Evolutionary conservation across 2,113 vertebrate species (phyloP).

Genomic region (Hylia prasina): DNA sequence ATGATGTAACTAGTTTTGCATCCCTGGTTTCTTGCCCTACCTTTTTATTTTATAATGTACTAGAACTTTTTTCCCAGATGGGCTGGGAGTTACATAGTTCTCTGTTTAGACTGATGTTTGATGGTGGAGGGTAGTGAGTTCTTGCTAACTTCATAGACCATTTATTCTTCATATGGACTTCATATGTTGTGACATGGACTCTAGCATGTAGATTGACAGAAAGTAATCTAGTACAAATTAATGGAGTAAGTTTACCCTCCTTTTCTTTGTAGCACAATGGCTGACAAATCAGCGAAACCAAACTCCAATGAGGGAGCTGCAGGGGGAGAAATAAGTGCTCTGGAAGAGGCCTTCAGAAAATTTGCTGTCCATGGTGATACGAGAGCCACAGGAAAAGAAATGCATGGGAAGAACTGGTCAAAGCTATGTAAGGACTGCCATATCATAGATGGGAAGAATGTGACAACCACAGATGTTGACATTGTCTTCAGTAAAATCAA

Average conservation of each 20-base stretch:
- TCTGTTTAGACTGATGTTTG: neutral
- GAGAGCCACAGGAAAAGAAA: slow-evolving; percentile 87
- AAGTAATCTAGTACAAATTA: neutral
- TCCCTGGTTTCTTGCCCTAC: neutral
- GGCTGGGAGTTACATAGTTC: neutral
- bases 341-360: slow-evolving; percentile 90
- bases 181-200: neutral
- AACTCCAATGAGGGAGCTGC: slow-evolving; percentile 80
- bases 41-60: neutral
- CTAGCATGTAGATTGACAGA: neutral
- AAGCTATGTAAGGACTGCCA: slow-evolving; percentile 94
- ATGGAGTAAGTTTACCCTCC: neutral
- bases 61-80: neutral
- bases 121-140: neutral
- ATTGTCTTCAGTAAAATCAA: slow-evolving; percentile 99
- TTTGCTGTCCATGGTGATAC: slow-evolving; percentile 94
- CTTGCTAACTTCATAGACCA: neutral
- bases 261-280: slow-evolving; percentile 67
- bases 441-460: slow-evolving; percentile 87
- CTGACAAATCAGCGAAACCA: slow-evolving; percentile 67
- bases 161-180: neutral
- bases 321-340: slow-evolving; percentile 81
- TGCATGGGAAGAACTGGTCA: slow-evolving; percentile 98
- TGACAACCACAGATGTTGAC: slow-evolving; percentile 94
- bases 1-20: neutral